Conservation (phyloP, 2,797 vertebrate species). For the Lepus townsendii region DNA sequence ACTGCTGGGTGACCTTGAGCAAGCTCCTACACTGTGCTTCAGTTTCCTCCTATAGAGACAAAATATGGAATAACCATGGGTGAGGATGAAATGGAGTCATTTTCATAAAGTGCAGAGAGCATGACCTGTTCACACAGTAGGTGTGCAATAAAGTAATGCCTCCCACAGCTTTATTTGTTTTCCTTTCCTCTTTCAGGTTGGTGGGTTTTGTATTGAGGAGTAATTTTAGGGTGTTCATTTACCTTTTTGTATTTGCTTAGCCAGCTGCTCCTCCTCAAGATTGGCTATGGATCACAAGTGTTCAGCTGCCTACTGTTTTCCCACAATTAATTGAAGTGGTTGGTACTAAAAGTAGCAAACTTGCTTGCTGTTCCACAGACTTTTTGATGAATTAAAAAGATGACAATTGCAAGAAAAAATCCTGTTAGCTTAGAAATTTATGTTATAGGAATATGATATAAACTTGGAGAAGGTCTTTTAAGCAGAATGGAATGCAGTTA, state of each 20-base stretch:
- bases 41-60: not conserved
- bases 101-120: not conserved
- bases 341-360: not conserved
- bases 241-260: not conserved
- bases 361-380: not conserved
- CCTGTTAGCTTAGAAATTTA: not conserved
- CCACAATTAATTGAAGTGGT: conserved; percentile 13
- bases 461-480: not conserved
- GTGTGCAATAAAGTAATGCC: not conserved
- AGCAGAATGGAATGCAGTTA: conserved; percentile 44
- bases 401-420: conserved; percentile 26
- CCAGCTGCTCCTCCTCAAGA: not conserved
- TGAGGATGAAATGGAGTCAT: not conserved
- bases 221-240: not conserved
- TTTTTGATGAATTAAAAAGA: conserved; percentile 34
- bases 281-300: too few relatives aligned
- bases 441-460: conserved; percentile 10
- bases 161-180: not conserved
- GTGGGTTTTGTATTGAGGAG: not conserved
- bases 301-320: not conserved
- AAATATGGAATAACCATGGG: not conserved
- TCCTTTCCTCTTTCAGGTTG: not conserved
- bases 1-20: not conserved
- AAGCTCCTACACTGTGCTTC: not conserved
- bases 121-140: not conserved